Conservation (phyloP, 2,113 vertebrate species). For the Bufo gargarizans region DNA sequence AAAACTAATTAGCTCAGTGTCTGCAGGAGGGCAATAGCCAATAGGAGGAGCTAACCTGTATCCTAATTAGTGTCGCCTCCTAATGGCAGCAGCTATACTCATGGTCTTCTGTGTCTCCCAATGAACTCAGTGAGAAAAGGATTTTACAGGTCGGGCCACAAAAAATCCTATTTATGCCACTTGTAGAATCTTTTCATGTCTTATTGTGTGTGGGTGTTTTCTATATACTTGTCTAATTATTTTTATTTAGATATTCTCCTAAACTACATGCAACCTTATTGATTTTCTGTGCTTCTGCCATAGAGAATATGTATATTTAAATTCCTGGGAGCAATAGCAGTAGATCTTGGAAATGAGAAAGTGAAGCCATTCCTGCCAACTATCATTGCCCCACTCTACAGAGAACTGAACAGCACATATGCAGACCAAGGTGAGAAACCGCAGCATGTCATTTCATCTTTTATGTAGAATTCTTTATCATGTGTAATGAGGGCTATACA, state of each 20-base stretch:
- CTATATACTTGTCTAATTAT: neutral
- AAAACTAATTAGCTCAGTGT: too few relatives aligned
- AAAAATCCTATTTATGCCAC: too few relatives aligned
- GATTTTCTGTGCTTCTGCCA: slow-evolving; percentile 31
- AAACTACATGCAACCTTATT: neutral
- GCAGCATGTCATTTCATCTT: neutral
- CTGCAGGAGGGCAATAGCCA: too few relatives aligned
- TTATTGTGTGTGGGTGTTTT: neutral
- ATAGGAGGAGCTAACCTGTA: too few relatives aligned
- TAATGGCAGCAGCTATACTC: too few relatives aligned
- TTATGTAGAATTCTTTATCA: neutral
- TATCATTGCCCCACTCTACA: slow-evolving; percentile 85
- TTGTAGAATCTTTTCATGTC: too few relatives aligned
- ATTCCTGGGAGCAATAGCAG: slow-evolving; percentile 89
- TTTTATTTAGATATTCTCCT: neutral
- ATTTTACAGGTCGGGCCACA: too few relatives aligned
- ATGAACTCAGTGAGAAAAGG: too few relatives aligned
- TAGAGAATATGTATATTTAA: slow-evolving; percentile 96
- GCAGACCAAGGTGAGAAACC: slow-evolving; percentile 84
- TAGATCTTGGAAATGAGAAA: slow-evolving; percentile 87
- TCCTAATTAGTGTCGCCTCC: too few relatives aligned
- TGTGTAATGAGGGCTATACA: neutral
- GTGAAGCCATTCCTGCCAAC: slow-evolving; percentile 84
- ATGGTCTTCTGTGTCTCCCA: too few relatives aligned
- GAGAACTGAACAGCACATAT: slow-evolving; percentile 96